Evolutionary conservation across 2,888 invertebrate species (phyloP), one percentile per base, ranked within the genome.

Genomic region (Campoplex nolae): DNA sequence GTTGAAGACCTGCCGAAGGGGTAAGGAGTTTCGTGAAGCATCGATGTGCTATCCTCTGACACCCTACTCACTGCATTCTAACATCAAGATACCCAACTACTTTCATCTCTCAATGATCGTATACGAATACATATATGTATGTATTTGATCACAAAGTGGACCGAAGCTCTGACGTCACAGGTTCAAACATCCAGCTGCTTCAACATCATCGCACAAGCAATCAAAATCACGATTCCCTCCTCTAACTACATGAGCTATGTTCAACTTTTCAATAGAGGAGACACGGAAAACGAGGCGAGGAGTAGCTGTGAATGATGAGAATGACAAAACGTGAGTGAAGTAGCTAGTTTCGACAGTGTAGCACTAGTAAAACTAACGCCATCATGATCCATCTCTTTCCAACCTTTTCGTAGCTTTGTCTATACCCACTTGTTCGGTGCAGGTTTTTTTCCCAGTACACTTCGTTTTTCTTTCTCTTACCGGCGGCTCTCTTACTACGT

Each of bases 241-340:
- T 71, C 85, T 70, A 78, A 42, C n/a, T 68, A 65, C 83, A 45
- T 67, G 83, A 83, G 79, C 88, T 90, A 91, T 91, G 89, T 90
- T 85, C 87, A 92, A 93, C 92, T 92, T 92, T 92, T 92, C 92
- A 92, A 93, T 92, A 91, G 91, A 90, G 86, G 86, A 88, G 88
- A 89, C 85, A 84, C 65, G 84, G 84, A 45, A 85, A 80, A 86
- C 67, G 76, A 79, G 84, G 74, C 73, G 35, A 68, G 68, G 8
- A 13, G 54, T 45, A 54, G 58, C 48, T 48, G 45, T 68, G 77
- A 65, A 74, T 75, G 38, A 86, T 38, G 78, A 54, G 65, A 75
- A 75, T 56, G 51, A 48, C 56, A 23, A 48, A 70, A 68, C 38
- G 48, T 35, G 13, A 54, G 51, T 4, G 54, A 32, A 11, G 70